Evolutionary conservation across 1,140 invertebrate genomes (phyloP).

Genomic region (Drosophila elegans): DNA sequence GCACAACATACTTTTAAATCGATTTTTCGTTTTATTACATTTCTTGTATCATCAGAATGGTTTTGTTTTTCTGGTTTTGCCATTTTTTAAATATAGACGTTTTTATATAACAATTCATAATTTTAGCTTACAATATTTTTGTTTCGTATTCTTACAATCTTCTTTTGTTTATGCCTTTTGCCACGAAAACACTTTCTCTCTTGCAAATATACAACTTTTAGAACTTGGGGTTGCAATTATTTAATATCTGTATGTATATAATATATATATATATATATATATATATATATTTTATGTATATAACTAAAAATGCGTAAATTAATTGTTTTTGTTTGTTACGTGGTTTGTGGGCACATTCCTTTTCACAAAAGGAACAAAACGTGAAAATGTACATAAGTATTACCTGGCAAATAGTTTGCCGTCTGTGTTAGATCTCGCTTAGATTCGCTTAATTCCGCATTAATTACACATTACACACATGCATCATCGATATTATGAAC

Average conservation of each 20-base stretch:
- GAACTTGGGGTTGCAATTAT: slow-evolving; percentile 67
- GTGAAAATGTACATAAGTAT: slow-evolving; percentile 58
- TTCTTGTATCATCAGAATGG: slow-evolving; percentile 56
- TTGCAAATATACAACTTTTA: slow-evolving; percentile 74
- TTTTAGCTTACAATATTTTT: slow-evolving; percentile 79
- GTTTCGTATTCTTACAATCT: slow-evolving; percentile 65
- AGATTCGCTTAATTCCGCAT: slow-evolving; percentile 34
- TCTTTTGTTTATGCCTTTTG: slow-evolving; percentile 56
- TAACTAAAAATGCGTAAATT: slow-evolving; percentile 82
- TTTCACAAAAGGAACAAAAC: slow-evolving; percentile 79
- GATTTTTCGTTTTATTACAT: slow-evolving; percentile 74
- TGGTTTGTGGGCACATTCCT: slow-evolving; percentile 57
- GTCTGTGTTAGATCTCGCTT: slow-evolving; percentile 22
- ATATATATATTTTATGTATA: slow-evolving; percentile 68
- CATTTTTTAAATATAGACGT: slow-evolving; percentile 73
- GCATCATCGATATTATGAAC: slow-evolving; percentile 74
- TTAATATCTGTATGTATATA: slow-evolving; percentile 65
- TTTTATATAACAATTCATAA: slow-evolving; percentile 83
- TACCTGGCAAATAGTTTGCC: slow-evolving; percentile 51
- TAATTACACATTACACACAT: slow-evolving; percentile 31
- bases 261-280: slow-evolving; percentile 61
- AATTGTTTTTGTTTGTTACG: slow-evolving; percentile 63
- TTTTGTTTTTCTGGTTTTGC: slow-evolving; percentile 53
- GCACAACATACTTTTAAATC: slow-evolving; percentile 18
- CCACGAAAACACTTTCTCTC: slow-evolving; percentile 53